Evolutionary conservation across 2,797 vertebrate genomes (phyloP).

Genomic region (Furcifer pardalis): DNA sequence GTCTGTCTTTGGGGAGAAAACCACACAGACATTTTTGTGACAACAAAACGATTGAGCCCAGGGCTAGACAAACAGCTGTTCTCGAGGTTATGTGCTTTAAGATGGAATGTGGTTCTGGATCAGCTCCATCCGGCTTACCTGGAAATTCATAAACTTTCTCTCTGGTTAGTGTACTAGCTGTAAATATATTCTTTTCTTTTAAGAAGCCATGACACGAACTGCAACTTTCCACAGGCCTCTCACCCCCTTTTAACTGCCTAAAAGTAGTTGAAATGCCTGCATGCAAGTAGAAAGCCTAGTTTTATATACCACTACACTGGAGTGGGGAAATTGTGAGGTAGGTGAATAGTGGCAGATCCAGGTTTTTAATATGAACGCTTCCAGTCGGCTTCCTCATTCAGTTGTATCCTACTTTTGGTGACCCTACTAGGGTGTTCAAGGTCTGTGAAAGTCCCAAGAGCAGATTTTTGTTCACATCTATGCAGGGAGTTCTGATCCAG

Average conservation of each 20-base stretch:
- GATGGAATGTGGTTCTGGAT: constrained; percentile 57
- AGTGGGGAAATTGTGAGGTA: not conserved
- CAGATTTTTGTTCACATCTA: not conserved
- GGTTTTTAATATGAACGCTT: not conserved
- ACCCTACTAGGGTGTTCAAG: too few relatives aligned
- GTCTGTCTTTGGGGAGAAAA: not conserved
- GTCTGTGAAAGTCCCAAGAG: not conserved
- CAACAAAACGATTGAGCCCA: not conserved
- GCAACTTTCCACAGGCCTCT: not conserved
- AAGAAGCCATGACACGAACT: constrained; percentile 15
- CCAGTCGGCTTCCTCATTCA: not conserved
- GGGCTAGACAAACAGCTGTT: constrained; percentile 22
- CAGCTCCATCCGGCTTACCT: constrained; percentile 38
- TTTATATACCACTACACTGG: not conserved
- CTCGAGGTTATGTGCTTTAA: constrained; percentile 36
- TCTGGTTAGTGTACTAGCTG: not conserved
- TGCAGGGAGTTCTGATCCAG: not conserved
- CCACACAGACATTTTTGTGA: not conserved
- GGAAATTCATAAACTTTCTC: constrained; percentile 9
- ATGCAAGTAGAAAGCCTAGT: not conserved
- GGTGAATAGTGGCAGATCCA: not conserved
- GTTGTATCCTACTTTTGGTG: not conserved
- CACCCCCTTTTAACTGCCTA: not conserved
- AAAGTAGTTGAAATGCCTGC: not conserved
- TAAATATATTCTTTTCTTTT: not conserved